phyloP scores from a whole-genome alignment of 2,797 vertebrate species.

The Cossypha niveicapilla region DNA sequence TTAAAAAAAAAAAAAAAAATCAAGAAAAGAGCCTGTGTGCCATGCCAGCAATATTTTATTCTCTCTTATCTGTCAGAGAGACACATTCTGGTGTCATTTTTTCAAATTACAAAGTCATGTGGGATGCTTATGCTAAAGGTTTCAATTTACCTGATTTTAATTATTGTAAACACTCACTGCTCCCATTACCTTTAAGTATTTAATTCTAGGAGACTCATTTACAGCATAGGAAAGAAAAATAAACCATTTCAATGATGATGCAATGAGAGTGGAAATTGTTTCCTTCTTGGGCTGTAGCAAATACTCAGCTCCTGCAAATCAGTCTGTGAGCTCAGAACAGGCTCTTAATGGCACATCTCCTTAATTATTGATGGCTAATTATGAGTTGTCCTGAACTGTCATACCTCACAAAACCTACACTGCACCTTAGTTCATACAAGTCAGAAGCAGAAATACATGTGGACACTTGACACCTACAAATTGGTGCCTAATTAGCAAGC shows the following conservation, averaged over 20 bases:
- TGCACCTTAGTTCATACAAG: not conserved
- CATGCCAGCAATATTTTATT: not conserved
- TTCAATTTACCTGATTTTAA: slow-evolving; percentile 14
- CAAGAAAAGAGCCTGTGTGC: not conserved
- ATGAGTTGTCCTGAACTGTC: not conserved
- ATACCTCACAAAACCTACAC: not conserved
- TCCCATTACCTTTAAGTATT: slow-evolving; percentile 15
- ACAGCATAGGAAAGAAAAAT: not conserved
- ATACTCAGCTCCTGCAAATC: not conserved
- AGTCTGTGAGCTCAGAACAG: not conserved
- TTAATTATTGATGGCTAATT: not conserved
- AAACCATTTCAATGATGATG: not conserved
- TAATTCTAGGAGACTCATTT: slow-evolving; percentile 1
- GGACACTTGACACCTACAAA: not conserved
- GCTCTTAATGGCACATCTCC: not conserved
- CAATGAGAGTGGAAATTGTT: not conserved
- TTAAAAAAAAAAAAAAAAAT: no score
- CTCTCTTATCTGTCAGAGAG: not conserved
- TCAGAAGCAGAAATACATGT: not conserved
- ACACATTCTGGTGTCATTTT: not conserved
- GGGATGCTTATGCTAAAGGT: not conserved
- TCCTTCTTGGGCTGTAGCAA: not conserved
- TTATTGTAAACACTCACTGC: not conserved
- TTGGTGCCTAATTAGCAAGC: not conserved
- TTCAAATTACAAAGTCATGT: not conserved